Base-by-base conservation (phyloP, 2,888 invertebrate genomes). In the Drosophila longiperda region DNA sequence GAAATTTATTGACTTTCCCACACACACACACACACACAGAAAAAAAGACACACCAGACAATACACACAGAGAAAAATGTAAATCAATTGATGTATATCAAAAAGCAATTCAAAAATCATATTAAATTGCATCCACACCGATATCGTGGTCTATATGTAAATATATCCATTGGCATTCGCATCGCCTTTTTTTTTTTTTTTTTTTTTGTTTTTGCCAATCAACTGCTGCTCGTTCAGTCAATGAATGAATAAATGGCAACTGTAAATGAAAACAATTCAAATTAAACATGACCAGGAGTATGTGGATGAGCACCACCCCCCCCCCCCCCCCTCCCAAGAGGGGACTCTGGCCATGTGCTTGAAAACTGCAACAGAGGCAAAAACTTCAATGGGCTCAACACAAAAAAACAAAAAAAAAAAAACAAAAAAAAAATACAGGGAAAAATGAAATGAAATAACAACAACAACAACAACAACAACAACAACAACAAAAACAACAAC, bases 221-320 rank as follows among this genome's bases (percentile, higher is more conserved):
- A 82, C 75, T 82, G 81, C 65, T 63, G 62, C 82, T 63, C 74
- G 83, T 72, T 74, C 69, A 73, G 64, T 78, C 36, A 38, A 55
- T 89, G 80, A 78, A 82, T 80, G 81, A 82, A 87, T 82, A 81
- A 85, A 83, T 89, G 86, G 89, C 88, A 89, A 87, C 89, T 87
- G 89, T 87, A 85, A 89, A 85, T 87, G 88, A 87, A 89, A 87
- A 87, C 90, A 87, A 87, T 87, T 89, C 87, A 87, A 89, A 89
- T 87, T 87, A 89, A 87, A 83, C 89, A 78, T 78, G 86, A 66
- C 54, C 82, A 69, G 61, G 52, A 45, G 32, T 15, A 48, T 17
- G 20, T 53, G 23, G 29, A 32, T 26, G 54, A 11, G 26, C n/a
- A n/a, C 26, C 26, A 1, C 23, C 1, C 23, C 9, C 23, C 5